Evolutionary conservation across 1,140 invertebrate species (phyloP), one percentile per base, ranked within the genome.

Genomic region (Caenorhabditis remanei): DNA sequence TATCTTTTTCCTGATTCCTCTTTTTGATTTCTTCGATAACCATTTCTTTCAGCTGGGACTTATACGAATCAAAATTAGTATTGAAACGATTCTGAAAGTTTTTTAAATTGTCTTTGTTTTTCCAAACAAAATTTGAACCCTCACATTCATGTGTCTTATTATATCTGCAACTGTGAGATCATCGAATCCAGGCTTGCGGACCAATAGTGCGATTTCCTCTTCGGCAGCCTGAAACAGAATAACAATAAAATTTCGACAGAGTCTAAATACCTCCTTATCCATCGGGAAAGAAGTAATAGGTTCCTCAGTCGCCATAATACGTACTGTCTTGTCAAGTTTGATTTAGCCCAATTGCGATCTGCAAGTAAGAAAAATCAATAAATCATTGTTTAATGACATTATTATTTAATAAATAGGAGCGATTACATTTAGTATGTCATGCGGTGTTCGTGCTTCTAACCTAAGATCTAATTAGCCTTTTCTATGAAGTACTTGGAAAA

Each of bases 341-440:
- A 63, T 32, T 63, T 63, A 24, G 32, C 71, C 46, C 21, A 46
- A 50, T 7, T 13, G 19, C 71, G 71, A 79, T 79, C 71, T 79
- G 71, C 2, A 79, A 79, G 21, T 46, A 11, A 48, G 41, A 79
- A 79, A 79, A 79, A 79, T 79, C 71, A n/a, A 79, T 79, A 79
- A 79, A 6, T 16, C 13, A 79, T 79, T 14, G 43, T 14, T 6
- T 71, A 71, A 71, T 71, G 61, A 40, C 5, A 16, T 71, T 46
- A 16, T 71, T 53, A 53, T 14, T 53, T 53, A 32, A 32, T 53
- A 53, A 16, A 53, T 11, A 11, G 11, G n/a, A 65, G 63, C 24
- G 13, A 40, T 7, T 65, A 19, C 16, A 71, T n/a, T 71, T 41
- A 19, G 9, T 9, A 40, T 32, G 11, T 32, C 43, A 13, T 46